Base-by-base conservation (phyloP, 2,113 vertebrate genomes). In the Saccopteryx leptura region DNA sequence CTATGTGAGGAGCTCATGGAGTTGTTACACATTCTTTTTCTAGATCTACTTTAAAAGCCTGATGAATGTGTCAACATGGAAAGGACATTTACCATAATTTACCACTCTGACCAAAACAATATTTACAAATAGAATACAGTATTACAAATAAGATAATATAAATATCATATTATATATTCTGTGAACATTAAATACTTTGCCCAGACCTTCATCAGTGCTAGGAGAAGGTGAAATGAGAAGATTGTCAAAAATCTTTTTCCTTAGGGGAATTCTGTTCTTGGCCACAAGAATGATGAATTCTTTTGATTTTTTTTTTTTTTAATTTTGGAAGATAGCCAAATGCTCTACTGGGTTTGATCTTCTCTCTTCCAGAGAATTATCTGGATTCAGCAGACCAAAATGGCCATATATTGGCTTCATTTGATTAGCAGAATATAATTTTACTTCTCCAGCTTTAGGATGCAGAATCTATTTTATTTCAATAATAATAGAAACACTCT, bases 281-380 rank as follows among this genome's bases (percentile, higher is more conserved):
- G 63, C 28, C 21, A 69, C 39, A 21, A 94, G 80, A 28, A 52
- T 71, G 80, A 87, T 66, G 12, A 94, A 81, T 24, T 93, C n/a
- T 90, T 93, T 96, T 92, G 74, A 75, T 93, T 91, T 93, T 87
- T 69, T 86, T 39, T 39, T 39, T 39, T 39, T 39, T 39, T 3
- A 39, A 86, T 87, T 86, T 92, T 86, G 24, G 33, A 94, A 95
- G 24, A 66, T 0, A 39, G 39, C 6, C 69, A 94, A 93, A 63
- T 80, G 15, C 5, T 78, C 15, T 85, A 21, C 8, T 90, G 58
- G 9, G 1, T 66, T 93, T 87, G 21, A 24, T 54, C 28, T 71
- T 94, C 24, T 87, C 33, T 65, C 13, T 91, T 79, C 48, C 28
- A 86, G 8, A 26, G 26, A 88, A 87, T 93, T 92, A 46, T 90